Evolutionary conservation across 2,113 vertebrate species (phyloP).

Genomic region (Plecturocebus donacophilus): DNA sequence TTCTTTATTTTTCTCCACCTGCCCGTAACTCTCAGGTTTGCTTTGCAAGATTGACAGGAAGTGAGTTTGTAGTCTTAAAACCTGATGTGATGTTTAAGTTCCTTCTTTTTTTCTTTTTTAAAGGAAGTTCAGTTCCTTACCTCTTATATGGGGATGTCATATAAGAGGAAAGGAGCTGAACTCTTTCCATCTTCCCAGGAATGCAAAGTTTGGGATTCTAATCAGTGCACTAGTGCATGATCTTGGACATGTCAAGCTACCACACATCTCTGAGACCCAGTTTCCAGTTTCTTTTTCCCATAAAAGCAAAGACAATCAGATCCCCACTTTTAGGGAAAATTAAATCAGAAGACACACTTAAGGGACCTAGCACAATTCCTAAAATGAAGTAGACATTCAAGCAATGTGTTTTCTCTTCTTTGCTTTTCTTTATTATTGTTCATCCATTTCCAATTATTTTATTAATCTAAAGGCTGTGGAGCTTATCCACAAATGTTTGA

Average conservation of each 20-base stretch:
- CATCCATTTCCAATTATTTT: background rate
- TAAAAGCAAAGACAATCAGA: background rate
- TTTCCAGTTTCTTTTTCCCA: background rate
- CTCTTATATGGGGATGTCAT: too few species aligned
- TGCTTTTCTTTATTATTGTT: background rate
- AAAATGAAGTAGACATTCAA: background rate
- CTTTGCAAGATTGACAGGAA: constrained; percentile 73
- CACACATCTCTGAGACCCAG: background rate
- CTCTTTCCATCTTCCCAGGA: background rate
- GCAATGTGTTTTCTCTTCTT: background rate
- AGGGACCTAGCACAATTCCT: background rate
- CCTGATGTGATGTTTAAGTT: constrained; percentile 18
- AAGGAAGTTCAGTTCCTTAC: background rate
- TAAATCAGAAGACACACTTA: background rate
- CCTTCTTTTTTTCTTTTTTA: constrained; percentile 66
- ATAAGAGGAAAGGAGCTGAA: too few species aligned
- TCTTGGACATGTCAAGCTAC: too few species aligned
- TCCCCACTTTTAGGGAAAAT: background rate
- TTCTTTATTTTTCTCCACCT: background rate
- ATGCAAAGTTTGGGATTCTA: background rate
- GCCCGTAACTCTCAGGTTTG: constrained; percentile 57
- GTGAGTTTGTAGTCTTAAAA: constrained; percentile 33
- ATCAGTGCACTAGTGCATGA: background rate
- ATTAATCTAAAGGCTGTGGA: background rate
- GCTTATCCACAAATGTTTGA: background rate